Conservation (phyloP, 2,797 vertebrate genomes). For the Girardinus metallicus region DNA sequence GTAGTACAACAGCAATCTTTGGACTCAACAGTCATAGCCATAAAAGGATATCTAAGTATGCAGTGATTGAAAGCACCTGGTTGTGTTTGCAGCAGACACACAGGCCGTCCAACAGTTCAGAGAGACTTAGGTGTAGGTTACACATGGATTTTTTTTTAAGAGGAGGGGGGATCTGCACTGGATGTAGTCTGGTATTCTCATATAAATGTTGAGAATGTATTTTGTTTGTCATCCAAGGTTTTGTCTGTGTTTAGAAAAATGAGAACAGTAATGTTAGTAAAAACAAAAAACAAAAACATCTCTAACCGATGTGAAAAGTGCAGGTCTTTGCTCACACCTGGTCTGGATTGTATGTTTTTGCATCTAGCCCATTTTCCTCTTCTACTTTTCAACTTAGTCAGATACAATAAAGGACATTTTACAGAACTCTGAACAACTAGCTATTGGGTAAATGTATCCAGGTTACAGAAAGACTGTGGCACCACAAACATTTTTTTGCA, state of each 20-base stretch:
- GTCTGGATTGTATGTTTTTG: background rate
- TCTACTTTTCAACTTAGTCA: background rate
- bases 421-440: background rate
- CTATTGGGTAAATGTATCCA: background rate
- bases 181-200: background rate
- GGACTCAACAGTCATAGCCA: conserved; percentile 48
- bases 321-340: background rate
- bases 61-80: conserved; percentile 69
- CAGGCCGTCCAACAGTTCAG: conserved; percentile 36
- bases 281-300: background rate
- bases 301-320: background rate
- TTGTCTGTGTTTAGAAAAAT: background rate
- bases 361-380: background rate
- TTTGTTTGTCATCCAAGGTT: background rate
- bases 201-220: background rate
- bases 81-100: conserved; percentile 33
- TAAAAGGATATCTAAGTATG: conserved; percentile 63
- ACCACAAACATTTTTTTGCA: background rate
- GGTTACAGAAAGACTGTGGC: background rate
- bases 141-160: conserved; percentile 6
- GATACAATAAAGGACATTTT: background rate
- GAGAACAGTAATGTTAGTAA: background rate
- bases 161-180: background rate
- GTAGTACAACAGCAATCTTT: conserved; percentile 29
- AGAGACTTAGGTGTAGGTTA: conserved; percentile 5